Conservation (phyloP, 1,140 invertebrate species). For the Drosophila prosaltans region DNA sequence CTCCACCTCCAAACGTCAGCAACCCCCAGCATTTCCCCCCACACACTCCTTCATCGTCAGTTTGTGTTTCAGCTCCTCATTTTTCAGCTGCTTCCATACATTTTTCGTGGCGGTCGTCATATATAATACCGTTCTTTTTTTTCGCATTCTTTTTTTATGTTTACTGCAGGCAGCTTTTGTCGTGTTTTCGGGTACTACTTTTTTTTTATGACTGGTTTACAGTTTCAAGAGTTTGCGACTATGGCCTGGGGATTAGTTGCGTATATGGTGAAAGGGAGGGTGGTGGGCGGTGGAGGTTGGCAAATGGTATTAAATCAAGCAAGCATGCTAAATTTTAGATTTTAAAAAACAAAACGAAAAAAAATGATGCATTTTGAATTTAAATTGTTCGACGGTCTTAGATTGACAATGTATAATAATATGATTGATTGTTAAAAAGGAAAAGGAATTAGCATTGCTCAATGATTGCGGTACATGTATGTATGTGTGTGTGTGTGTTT, state of each 20-base stretch:
- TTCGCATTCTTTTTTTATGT: constrained; percentile 58
- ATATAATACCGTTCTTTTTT: constrained; percentile 36
- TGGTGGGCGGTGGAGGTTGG: neutral
- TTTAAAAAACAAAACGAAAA: no score
- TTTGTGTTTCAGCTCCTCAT: constrained; percentile 42
- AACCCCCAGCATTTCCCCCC: no score
- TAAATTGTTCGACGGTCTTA: neutral
- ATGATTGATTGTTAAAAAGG: neutral
- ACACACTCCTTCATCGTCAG: neutral
- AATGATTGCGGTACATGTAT: neutral
- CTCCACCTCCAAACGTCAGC: constrained; percentile 13
- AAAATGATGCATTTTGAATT: neutral
- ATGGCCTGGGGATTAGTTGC: constrained; percentile 57
- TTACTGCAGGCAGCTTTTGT: constrained; percentile 71
- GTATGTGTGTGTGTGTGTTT: neutral
- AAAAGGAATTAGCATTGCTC: neutral
- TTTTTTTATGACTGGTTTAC: constrained; percentile 74
- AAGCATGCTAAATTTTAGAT: neutral
- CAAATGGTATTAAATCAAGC: neutral
- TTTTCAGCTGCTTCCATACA: constrained; percentile 70
- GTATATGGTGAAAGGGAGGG: neutral
- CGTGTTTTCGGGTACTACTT: constrained; percentile 63
- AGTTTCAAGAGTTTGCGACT: constrained; percentile 61
- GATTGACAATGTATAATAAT: neutral
- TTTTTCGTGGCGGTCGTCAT: constrained; percentile 65